Percentiles rank a stretch among this genome's conserved stretches.
Evolutionary conservation across 2,113 vertebrate species (phyloP).

Genomic region (Pandion haliaetus): DNA sequence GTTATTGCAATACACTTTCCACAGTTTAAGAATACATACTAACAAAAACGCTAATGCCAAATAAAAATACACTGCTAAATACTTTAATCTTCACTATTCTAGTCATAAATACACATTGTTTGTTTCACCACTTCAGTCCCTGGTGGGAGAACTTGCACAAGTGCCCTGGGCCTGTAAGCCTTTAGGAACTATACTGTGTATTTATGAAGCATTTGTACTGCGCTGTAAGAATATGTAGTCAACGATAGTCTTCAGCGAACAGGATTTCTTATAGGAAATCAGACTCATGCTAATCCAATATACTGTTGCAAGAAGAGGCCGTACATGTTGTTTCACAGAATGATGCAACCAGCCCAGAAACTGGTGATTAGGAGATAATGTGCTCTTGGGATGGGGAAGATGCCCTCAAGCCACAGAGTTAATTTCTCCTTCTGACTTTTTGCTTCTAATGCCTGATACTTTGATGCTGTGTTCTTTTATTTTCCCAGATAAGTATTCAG

Average conservation of each 20-base stretch:
- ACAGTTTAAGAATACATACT: background rate
- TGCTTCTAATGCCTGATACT: background rate
- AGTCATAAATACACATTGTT: background rate
- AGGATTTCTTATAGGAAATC: background rate
- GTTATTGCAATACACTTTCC: background rate
- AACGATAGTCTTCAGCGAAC: background rate
- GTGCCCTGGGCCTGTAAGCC: background rate
- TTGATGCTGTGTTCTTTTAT: background rate
- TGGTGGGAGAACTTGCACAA: background rate
- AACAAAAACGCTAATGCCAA: background rate
- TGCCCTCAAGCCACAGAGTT: background rate
- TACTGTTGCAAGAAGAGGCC: background rate
- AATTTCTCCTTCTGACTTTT: background rate
- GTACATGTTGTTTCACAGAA: background rate
- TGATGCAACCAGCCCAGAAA: background rate
- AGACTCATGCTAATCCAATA: background rate
- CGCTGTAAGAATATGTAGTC: background rate
- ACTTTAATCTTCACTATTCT: background rate
- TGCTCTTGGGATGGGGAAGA: background rate
- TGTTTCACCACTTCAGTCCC: background rate
- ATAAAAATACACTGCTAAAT: background rate
- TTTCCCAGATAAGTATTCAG: background rate
- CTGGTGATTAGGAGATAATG: background rate
- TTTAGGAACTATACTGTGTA: background rate
- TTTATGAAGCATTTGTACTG: background rate